phyloP scores from a whole-genome alignment of 2,888 invertebrate species.

The Papilio gigon region DNA sequence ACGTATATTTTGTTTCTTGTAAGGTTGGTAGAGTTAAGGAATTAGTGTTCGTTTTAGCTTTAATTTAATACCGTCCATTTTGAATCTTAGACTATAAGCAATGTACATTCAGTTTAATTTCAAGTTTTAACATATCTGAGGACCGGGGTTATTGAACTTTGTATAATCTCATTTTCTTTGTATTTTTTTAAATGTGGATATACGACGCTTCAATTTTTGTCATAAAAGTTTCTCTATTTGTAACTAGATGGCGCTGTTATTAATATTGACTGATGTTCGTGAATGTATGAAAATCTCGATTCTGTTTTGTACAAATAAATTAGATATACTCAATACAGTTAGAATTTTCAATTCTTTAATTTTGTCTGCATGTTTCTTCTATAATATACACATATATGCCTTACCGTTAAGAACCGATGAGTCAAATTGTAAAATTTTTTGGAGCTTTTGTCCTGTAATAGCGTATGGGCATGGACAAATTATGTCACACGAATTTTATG shows the following conservation, averaged over 20 bases:
- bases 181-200: no score
- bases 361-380: no score
- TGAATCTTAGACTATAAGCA: conserved; percentile 1
- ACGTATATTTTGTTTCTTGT: background rate
- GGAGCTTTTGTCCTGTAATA: no score
- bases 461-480: no score
- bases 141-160: no score
- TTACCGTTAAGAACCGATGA: no score
- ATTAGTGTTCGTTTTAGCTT: background rate
- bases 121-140: no score
- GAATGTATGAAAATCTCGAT: no score
- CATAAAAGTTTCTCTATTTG: background rate
- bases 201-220: background rate
- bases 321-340: background rate
- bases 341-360: background rate
- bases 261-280: background rate
- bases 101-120: background rate
- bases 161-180: no score
- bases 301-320: background rate
- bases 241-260: conserved; percentile 9
- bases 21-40: background rate
- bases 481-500: no score
- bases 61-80: conserved; percentile 10
- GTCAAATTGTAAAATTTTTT: no score
- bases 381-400: no score